phyloP scores from a whole-genome alignment of 2,797 vertebrate genomes.

The Malurus splendens region DNA sequence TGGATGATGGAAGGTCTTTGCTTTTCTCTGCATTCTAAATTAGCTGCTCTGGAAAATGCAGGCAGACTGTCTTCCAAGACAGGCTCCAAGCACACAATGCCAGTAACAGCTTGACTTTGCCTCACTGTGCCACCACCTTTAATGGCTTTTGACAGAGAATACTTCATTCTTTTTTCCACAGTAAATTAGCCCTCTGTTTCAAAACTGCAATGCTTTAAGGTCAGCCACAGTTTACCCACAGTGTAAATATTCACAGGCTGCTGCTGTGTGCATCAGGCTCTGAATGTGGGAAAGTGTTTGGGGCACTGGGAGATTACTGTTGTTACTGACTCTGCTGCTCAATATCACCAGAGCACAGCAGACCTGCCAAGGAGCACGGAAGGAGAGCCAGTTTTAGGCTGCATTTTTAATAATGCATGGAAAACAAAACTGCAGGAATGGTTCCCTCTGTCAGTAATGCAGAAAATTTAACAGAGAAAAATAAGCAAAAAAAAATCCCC shows the following conservation, averaged over 20 bases:
- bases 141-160: not conserved
- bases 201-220: conserved; percentile 41
- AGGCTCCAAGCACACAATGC: not conserved
- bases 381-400: conserved; percentile 20
- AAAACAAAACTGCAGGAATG: conserved; percentile 47
- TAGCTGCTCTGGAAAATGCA: conserved; percentile 5
- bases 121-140: not conserved
- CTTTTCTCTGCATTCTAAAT: not conserved
- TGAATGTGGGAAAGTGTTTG: conserved; percentile 2
- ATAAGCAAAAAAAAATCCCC: not conserved
- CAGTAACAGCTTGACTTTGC: not conserved
- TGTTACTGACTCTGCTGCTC: not conserved
- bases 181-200: conserved; percentile 39
- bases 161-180: not conserved
- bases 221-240: conserved; percentile 43
- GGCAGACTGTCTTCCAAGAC: not conserved
- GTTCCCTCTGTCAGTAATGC: not conserved
- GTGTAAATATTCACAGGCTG: conserved; percentile 49
- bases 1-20: not conserved
- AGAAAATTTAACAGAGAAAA: conserved; percentile 9
- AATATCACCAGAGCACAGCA: conserved; percentile 19
- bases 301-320: conserved; percentile 18
- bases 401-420: conserved; percentile 38
- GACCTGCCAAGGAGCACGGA: conserved; percentile 27
- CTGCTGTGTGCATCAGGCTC: not conserved